These are phyloP conservation scores for Myxocyprinus asiaticus DNA, from an alignment of 2,113 vertebrate genomes.

Conservation along the genomic window DNA sequence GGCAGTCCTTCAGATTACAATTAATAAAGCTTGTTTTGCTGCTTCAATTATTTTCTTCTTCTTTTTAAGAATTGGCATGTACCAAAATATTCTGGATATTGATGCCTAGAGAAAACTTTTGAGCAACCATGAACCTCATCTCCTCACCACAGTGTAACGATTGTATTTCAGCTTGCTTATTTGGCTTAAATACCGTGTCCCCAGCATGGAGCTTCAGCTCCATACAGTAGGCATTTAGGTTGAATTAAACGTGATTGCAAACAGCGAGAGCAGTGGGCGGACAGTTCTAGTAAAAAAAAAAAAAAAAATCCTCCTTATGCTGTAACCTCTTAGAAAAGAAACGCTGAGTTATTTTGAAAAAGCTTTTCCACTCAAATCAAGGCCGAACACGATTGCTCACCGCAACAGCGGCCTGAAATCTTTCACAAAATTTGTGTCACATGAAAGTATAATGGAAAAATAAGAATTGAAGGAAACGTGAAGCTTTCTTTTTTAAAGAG, in stretches of 20 bases:
- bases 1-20: constrained; percentile 21
- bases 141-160: constrained; percentile 16
- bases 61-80: neutral
- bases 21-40: neutral
- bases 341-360: constrained; percentile 41
- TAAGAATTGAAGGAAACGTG: neutral
- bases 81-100: constrained; percentile 19
- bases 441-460: neutral
- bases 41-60: neutral
- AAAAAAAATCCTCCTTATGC: constrained; percentile 34
- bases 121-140: constrained; percentile 39
- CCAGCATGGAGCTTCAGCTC: constrained; percentile 39
- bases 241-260: constrained; percentile 52
- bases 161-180: constrained; percentile 33
- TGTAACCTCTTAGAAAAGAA: constrained; percentile 22
- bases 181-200: constrained; percentile 33
- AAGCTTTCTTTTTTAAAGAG: neutral
- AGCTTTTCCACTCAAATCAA: constrained; percentile 35
- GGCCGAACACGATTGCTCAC: constrained; percentile 14
- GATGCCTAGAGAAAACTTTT: constrained; percentile 29
- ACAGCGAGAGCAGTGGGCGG: constrained; percentile 43
- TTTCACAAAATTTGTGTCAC: neutral
- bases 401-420: neutral
- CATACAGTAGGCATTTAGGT: constrained; percentile 36
- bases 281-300: constrained; percentile 30